Evolutionary conservation across 2,113 vertebrate species (phyloP), one percentile per base, ranked within the genome.

Genomic region (Megaceryle maxima): DNA sequence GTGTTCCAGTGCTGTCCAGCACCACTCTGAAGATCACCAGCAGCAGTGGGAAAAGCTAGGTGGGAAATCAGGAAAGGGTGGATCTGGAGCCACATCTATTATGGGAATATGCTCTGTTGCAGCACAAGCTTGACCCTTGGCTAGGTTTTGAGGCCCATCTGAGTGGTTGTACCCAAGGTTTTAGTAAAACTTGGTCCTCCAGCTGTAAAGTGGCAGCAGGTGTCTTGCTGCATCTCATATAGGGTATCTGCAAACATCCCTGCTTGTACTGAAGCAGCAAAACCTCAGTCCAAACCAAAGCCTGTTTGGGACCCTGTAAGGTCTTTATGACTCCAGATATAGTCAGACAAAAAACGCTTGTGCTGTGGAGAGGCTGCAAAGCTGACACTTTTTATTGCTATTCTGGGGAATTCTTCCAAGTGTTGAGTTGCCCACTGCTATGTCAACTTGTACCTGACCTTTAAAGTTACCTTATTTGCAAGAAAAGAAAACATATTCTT

Each of bases 401-500:
- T 68, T 67, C 37, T 33, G 70, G 64, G 75, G 70, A 77, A 41
- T 29, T 90, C 41, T 88, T 73, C 21, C 43, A 43, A 43, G 64
- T 10, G 48, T 21, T 78, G 80, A 46, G 26, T 43, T 64, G 85
- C 35, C 33, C 66, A 37, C 33, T 53, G 80, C 55, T 74, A 2
- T 43, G 68, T 89, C 91, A 94, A 46, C 90, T 81, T n/a, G 56
- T 20, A 31, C 39, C 48, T 68, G 66, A 94, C 91, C 87, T 97
- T 89, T 92, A 69, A 29, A 94, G 75, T 81, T 43, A 78, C 60
- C 6, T 7, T 64, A 51, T 84, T 81, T 53, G 53, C 70, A 59
- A 46, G 62, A 33, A 89, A 84, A 84, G 56, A 72, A 79, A 95
- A 75, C 26, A 76, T 48, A 26, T 48, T 85, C 66, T 35, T 78